Percentiles rank a stretch among this genome's conserved stretches.
These are phyloP conservation scores for Zelleria hepariella DNA, from an alignment of 2,888 invertebrate genomes.

Conservation along the genomic window DNA sequence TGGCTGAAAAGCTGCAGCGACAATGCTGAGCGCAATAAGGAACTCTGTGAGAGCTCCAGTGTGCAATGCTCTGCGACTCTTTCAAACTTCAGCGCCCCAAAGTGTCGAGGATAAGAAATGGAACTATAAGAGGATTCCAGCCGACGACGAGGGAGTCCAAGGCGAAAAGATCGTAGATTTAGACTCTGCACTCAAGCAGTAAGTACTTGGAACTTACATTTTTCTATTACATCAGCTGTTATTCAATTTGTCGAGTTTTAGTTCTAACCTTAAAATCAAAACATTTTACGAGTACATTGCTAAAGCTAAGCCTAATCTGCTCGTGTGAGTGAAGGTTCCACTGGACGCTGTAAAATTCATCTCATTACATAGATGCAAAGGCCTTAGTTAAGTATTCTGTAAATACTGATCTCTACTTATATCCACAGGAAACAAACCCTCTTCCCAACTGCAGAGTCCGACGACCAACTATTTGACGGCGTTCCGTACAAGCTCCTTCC, in stretches of 20 bases:
- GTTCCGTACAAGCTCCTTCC: conserved; percentile 84
- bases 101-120: conserved; percentile 41
- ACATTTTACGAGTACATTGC: too few relatives aligned
- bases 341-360: too few relatives aligned
- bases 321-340: too few relatives aligned
- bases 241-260: neutral
- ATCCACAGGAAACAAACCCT: conserved; percentile 75
- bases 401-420: neutral
- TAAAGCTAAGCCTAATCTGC: too few relatives aligned
- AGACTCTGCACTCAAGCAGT: conserved; percentile 76
- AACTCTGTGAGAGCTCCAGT: conserved; percentile 33
- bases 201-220: conserved; percentile 22
- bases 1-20: neutral
- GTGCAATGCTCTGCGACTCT: conserved; percentile 29
- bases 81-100: conserved; percentile 40
- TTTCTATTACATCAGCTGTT: neutral
- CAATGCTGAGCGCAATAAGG: conserved; percentile 42
- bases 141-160: conserved; percentile 81
- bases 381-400: neutral
- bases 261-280: neutral
- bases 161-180: conserved; percentile 82
- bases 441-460: conserved; percentile 83
- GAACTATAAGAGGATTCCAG: conserved; percentile 56
- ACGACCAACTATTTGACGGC: conserved; percentile 80
- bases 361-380: too few relatives aligned